phyloP scores from a whole-genome alignment of 2,888 invertebrate genomes.

The Ochropacha duplaris region DNA sequence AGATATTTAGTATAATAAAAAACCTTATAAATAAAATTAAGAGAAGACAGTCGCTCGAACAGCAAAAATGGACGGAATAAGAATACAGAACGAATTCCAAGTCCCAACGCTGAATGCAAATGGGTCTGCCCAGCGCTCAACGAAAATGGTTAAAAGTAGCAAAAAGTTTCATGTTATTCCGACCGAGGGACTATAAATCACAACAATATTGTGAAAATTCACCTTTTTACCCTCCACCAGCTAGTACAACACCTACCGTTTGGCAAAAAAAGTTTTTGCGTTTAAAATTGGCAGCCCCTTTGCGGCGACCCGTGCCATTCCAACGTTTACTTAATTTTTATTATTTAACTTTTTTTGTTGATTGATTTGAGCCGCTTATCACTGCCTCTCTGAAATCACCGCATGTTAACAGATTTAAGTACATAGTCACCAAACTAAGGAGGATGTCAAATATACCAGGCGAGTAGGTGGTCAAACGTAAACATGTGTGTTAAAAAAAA shows the following conservation, averaged over 20 bases:
- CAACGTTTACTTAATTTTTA: conserved; percentile 16
- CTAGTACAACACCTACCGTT: too few species aligned
- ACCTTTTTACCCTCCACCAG: conserved; percentile 33
- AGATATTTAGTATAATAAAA: conserved; percentile 17
- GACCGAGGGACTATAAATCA: conserved; percentile 54
- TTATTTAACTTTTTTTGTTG: conserved; percentile 30
- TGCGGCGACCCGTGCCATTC: conserved; percentile 38
- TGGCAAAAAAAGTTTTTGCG: conserved; percentile 53
- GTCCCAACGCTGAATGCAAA: conserved; percentile 36
- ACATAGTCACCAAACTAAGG: too few species aligned
- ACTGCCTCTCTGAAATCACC: too few species aligned
- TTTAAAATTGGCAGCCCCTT: conserved; percentile 59
- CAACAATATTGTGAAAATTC: conserved; percentile 59
- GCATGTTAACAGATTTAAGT: neutral
- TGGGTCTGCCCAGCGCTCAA: conserved; percentile 23
- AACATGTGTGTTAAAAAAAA: too few species aligned
- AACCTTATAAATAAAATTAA: conserved; percentile 19
- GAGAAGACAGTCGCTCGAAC: conserved; percentile 1
- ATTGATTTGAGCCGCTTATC: too few species aligned
- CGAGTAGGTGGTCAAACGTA: too few species aligned
- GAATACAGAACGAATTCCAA: conserved; percentile 21
- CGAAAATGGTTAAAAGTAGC: conserved; percentile 35
- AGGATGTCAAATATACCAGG: too few species aligned
- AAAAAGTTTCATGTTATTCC: conserved; percentile 39
- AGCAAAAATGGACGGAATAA: conserved; percentile 2